phyloP scores from a whole-genome alignment of 2,888 invertebrate species.

The Sarcophaga subvicina region DNA sequence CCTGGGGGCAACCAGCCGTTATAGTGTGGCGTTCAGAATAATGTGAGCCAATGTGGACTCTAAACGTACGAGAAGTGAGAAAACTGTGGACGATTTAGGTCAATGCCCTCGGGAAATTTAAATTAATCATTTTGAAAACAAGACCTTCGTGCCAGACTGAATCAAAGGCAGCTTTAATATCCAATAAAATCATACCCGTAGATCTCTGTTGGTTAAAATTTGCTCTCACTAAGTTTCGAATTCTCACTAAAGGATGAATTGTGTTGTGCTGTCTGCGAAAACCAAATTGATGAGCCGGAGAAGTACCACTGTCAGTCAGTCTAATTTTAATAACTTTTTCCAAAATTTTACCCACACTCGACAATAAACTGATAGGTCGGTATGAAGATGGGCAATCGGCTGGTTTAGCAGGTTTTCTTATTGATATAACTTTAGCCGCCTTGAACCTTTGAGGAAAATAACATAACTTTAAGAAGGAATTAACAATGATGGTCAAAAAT shows the following conservation, averaged over 20 bases:
- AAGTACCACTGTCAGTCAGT: too few relatives aligned
- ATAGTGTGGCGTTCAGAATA: not conserved
- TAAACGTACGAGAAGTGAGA: too few relatives aligned
- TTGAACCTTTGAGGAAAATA: too few relatives aligned
- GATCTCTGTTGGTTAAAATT: not conserved
- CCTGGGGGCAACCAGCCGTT: constrained; percentile 9
- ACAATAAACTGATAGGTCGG: too few relatives aligned
- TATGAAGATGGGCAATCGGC: too few relatives aligned
- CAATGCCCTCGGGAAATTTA: not conserved
- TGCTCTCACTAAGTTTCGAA: not conserved
- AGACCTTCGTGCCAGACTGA: not conserved
- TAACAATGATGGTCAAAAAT: too few relatives aligned
- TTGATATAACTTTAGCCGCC: too few relatives aligned
- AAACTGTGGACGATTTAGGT: too few relatives aligned
- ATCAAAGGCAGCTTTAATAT: not conserved
- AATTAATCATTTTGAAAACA: not conserved
- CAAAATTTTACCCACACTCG: too few relatives aligned
- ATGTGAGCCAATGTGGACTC: not conserved
- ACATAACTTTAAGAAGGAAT: too few relatives aligned
- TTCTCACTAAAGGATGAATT: not conserved
- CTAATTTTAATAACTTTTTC: too few relatives aligned
- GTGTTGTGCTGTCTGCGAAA: constrained; percentile 2
- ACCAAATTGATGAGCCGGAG: not conserved
- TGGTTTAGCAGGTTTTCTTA: too few relatives aligned
- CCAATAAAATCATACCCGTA: not conserved